Evolutionary conservation across 2,797 vertebrate genomes (phyloP).

Genomic region (Poeciliopsis turneri): DNA sequence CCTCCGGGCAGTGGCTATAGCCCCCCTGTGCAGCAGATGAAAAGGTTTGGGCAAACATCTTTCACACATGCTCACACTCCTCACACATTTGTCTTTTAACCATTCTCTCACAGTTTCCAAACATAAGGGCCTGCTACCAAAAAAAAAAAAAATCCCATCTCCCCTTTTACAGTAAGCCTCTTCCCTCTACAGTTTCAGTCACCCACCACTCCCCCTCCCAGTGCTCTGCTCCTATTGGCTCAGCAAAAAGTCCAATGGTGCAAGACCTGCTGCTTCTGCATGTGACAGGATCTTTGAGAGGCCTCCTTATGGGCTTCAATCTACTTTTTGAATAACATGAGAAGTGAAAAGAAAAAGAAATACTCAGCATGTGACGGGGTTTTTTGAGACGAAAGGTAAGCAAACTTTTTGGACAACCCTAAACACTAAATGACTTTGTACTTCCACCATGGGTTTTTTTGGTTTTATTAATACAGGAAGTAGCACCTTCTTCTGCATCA

Average conservation of each 20-base stretch:
- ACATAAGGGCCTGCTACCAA: conserved; percentile 58
- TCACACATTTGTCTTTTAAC: conserved; percentile 70
- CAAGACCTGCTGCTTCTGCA: conserved; percentile 55
- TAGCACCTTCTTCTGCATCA: conserved; percentile 4
- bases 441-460: background rate
- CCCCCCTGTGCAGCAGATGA: conserved; percentile 89
- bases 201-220: conserved; percentile 68
- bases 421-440: background rate
- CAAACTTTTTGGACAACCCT: background rate
- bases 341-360: conserved; percentile 5
- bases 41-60: conserved; percentile 90
- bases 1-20: conserved; percentile 91
- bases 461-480: conserved; percentile 45
- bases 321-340: conserved; percentile 28
- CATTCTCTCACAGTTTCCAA: conserved; percentile 56
- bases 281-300: conserved; percentile 49
- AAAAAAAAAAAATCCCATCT: conserved; percentile 34
- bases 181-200: conserved; percentile 44
- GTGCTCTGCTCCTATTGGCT: conserved; percentile 71
- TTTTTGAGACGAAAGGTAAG: conserved; percentile 19
- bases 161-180: conserved; percentile 10
- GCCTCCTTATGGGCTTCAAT: conserved; percentile 61
- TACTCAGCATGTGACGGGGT: conserved; percentile 11
- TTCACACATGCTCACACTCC: conserved; percentile 81
- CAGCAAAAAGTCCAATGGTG: conserved; percentile 56